A percentile compares a stretch with the other conserved stretches of the same genome.
phyloP scores from a whole-genome alignment of 2,797 vertebrate species.

The Enteromius trimaculatus region DNA sequence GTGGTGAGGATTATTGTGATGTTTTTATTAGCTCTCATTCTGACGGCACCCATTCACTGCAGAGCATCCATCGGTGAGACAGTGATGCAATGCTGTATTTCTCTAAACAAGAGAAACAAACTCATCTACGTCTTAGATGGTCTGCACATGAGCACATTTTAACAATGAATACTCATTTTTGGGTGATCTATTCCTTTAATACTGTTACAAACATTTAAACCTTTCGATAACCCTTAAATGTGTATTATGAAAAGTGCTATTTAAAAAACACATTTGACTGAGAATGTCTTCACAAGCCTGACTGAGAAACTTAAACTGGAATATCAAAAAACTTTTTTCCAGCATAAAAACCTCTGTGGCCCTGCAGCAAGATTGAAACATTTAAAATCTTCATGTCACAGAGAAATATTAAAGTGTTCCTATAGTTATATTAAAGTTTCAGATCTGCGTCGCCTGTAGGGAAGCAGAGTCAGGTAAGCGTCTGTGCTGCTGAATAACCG shows the following conservation, averaged over 20 bases:
- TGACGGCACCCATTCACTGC: not conserved
- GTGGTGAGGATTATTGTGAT: not conserved
- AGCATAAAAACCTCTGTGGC: not conserved
- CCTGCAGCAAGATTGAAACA: not conserved
- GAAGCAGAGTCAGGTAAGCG: not conserved
- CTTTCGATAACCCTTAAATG: not conserved
- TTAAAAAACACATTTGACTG: not conserved
- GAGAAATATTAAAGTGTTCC: constrained; percentile 14
- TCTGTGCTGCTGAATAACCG: not conserved
- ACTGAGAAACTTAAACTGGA: constrained; percentile 12
- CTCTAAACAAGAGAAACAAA: not conserved
- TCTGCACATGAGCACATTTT: not conserved
- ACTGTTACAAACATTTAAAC: not conserved
- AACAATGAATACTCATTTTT: not conserved
- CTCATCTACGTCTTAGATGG: not conserved
- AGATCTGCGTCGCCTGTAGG: not conserved
- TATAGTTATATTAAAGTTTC: not conserved
- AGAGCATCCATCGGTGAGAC: not conserved
- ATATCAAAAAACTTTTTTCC: not conserved
- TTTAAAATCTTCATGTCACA: not conserved
- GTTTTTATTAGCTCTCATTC: not conserved
- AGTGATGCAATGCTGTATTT: not conserved
- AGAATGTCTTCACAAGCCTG: not conserved
- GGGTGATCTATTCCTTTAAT: not conserved
- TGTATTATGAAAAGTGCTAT: not conserved